Conservation (phyloP, 2,888 invertebrate species). For the Myopa tessellatipennis region DNA sequence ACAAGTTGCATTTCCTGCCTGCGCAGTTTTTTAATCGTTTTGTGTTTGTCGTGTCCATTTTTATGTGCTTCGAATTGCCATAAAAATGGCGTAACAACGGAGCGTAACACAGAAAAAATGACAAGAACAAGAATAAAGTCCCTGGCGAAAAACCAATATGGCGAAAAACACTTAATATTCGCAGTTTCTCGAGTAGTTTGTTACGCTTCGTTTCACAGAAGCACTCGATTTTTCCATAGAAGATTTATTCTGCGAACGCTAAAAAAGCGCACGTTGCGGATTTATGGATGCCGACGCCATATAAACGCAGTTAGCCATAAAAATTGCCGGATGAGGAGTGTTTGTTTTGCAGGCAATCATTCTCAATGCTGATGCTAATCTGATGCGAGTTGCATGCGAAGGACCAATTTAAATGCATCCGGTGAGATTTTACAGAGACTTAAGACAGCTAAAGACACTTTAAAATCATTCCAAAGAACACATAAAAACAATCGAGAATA, state of each 20-base stretch:
- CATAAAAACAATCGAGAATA: no score
- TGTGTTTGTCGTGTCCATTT: background rate
- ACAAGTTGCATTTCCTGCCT: conserved; percentile 29
- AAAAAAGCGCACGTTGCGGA: background rate
- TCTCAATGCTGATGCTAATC: conserved; percentile 13
- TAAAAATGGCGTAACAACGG: conserved; percentile 2
- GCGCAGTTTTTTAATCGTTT: background rate
- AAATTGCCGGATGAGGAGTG: conserved; percentile 6
- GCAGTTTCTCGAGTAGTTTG: background rate
- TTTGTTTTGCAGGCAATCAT: conserved; percentile 15
- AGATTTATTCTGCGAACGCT: conserved; percentile 24
- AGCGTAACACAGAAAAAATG: background rate
- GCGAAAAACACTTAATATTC: background rate
- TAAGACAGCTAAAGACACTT: no score
- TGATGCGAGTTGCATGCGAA: no score
- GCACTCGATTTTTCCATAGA: conserved; percentile 23
- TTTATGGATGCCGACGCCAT: conserved; percentile 16
- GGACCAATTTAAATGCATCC: no score
- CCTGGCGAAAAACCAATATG: no score
- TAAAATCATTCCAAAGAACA: no score
- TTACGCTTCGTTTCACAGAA: conserved; percentile 17
- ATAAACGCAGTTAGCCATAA: conserved; percentile 24
- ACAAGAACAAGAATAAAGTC: background rate
- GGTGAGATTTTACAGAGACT: no score
- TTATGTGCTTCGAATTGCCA: background rate